A percentile compares a stretch with the other conserved stretches of the same genome.
These are phyloP conservation scores for Tinamus major DNA, from an alignment of 2,797 vertebrate species.

Conservation along the genomic window DNA sequence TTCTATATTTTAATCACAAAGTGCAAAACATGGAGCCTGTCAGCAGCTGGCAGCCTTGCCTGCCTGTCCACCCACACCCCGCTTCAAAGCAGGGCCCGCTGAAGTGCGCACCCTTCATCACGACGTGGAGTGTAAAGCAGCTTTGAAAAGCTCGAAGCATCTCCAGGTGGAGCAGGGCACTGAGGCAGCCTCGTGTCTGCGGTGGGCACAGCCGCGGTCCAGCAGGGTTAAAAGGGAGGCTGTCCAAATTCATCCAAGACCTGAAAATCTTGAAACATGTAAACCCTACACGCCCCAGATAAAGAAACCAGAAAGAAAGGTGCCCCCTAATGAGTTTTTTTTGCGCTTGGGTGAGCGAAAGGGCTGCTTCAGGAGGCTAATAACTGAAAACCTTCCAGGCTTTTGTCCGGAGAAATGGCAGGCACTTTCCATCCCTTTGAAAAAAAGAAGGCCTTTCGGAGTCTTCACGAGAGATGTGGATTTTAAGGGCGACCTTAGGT, in stretches of 20 bases:
- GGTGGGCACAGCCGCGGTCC: slow-evolving; percentile 17
- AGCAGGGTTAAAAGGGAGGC: slow-evolving; percentile 64
- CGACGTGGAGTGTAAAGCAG: not conserved
- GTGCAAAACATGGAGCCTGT: not conserved
- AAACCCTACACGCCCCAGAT: slow-evolving; percentile 79
- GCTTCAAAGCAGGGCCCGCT: not conserved
- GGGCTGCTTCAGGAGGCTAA: slow-evolving; percentile 74
- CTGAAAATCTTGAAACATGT: slow-evolving; percentile 81
- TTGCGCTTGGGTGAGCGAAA: slow-evolving; percentile 90
- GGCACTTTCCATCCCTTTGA: slow-evolving; percentile 80
- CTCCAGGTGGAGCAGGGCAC: slow-evolving; percentile 29
- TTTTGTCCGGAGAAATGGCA: slow-evolving; percentile 87
- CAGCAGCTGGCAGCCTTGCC: not conserved
- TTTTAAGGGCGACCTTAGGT: slow-evolving; percentile 89
- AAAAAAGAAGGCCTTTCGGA: slow-evolving; percentile 77
- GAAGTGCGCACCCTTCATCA: not conserved
- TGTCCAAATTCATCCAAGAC: slow-evolving; percentile 73
- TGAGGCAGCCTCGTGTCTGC: not conserved
- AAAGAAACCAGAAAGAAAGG: slow-evolving; percentile 81
- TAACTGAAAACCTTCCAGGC: slow-evolving; percentile 77
- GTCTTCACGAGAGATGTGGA: slow-evolving; percentile 85
- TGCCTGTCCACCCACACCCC: not conserved
- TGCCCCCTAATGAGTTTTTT: slow-evolving; percentile 90
- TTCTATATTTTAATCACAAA: not conserved
- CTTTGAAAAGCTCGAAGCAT: not conserved